Evolutionary conservation across 2,797 vertebrate species (phyloP), one percentile per base, ranked within the genome.

Genomic region (Nyctibius grandis): DNA sequence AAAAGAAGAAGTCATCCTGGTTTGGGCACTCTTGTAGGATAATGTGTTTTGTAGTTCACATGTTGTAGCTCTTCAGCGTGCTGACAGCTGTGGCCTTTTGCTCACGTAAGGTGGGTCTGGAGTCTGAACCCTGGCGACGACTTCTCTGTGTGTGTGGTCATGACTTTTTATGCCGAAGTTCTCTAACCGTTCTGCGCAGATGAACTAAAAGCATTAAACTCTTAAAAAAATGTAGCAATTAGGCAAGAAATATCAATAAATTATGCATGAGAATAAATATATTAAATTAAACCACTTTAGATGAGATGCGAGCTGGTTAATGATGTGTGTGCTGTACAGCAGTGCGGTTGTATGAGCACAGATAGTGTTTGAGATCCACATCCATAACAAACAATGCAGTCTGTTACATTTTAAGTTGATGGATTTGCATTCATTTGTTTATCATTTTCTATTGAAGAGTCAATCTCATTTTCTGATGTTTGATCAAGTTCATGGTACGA

Each of bases 401-500:
- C 72, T 89, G 82, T 63, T 86, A 56, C 54, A 4, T 47, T 95
- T 61, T 60, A 93, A 96, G 29, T 51, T 21, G 25, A 45, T 70
- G 94, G 56, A 92, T 97, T 96, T 95, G 61, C 74, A 91, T 94
- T 83, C 54, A 91, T 96, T 67, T 81, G 36, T 91, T 96, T 74
- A 78, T 84, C 12, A 26, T 91, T 96, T 95, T 70, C 84, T 91
- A 53, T 65, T 93, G 65, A 85, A 91, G 60, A 91, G 45, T 94
- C 72, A 80, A 59, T 44, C 57, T 95, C 64, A 63, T 96, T 97
- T 95, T 93, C 79, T 94, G 90, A 64, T 97, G 67, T 94, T 97
- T 97, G 82, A 96, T 89, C 78, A 95, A 91, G 59, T 87, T 95
- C 4, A 23, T 88, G 80, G 68, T 67, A 93, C 5, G 36, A 90